A percentile compares a stretch with the other conserved stretches of the same genome.
These are phyloP conservation scores for Myrmecophaga tridactyla DNA, from an alignment of 2,113 vertebrate genomes.

Conservation along the genomic window DNA sequence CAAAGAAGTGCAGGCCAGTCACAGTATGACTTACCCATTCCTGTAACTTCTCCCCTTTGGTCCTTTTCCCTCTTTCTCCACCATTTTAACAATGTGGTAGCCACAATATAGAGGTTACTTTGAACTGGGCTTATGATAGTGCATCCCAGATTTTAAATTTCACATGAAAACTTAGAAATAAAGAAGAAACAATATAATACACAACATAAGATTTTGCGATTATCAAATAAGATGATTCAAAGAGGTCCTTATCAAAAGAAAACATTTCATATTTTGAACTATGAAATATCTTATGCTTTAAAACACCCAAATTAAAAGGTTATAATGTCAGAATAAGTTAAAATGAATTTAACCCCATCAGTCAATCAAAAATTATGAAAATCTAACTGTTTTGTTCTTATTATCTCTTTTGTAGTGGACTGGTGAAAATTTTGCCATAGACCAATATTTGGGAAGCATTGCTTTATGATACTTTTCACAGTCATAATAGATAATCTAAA, in stretches of 20 bases:
- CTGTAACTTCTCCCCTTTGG: not conserved
- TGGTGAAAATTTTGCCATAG: not conserved
- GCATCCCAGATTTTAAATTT: not conserved
- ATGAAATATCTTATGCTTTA: not conserved
- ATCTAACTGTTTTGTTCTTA: not conserved
- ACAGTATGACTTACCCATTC: fast-evolving
- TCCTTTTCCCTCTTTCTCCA: no score
- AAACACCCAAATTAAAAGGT: not conserved
- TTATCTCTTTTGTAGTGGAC: not conserved
- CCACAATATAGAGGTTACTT: not conserved
- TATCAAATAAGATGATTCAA: not conserved
- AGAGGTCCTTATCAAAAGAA: not conserved
- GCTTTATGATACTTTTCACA: not conserved
- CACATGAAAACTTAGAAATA: not conserved
- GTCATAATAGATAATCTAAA: not conserved
- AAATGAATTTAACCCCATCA: not conserved
- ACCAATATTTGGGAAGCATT: not conserved
- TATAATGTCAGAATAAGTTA: not conserved
- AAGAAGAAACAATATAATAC: not conserved
- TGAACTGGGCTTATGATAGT: not conserved
- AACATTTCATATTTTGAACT: not conserved
- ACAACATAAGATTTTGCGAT: not conserved
- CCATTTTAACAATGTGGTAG: not conserved
- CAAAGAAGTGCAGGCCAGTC: not conserved
- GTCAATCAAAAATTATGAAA: not conserved